Conservation (phyloP, 2,113 vertebrate genomes). For the Aegithalos caudatus region DNA sequence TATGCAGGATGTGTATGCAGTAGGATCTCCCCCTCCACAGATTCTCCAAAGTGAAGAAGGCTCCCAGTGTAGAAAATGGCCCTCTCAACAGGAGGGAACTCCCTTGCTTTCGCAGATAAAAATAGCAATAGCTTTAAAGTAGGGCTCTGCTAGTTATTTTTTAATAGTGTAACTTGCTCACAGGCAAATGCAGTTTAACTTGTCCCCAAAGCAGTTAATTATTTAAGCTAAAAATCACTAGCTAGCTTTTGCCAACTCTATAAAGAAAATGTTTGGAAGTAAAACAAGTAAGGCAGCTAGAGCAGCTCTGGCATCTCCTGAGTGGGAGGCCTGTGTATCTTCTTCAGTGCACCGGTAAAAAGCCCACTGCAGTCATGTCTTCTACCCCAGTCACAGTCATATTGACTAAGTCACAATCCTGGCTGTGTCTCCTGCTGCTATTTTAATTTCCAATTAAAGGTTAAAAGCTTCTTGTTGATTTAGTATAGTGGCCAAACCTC, state of each 20-base stretch:
- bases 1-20: too few species aligned
- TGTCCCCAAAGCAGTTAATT: slow-evolving; percentile 7
- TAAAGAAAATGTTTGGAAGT: neutral
- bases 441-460: slow-evolving; percentile 12
- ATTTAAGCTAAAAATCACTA: neutral
- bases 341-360: fast-evolving
- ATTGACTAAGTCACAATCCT: neutral
- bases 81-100: neutral
- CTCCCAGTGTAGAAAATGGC: neutral
- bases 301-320: neutral
- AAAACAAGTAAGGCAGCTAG: neutral
- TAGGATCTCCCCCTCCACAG: neutral
- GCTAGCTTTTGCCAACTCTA: neutral
- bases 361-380: neutral
- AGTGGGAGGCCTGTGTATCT: neutral
- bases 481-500: neutral
- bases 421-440: neutral
- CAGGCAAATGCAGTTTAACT: slow-evolving; percentile 18
- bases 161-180: slow-evolving; percentile 7
- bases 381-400: neutral
- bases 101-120: neutral
- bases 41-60: neutral
- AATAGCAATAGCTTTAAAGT: neutral
- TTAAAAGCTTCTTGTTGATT: neutral
- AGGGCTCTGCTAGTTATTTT: slow-evolving; percentile 11